Conservation (phyloP, 2,888 invertebrate species). For the Byasa hedistus region DNA sequence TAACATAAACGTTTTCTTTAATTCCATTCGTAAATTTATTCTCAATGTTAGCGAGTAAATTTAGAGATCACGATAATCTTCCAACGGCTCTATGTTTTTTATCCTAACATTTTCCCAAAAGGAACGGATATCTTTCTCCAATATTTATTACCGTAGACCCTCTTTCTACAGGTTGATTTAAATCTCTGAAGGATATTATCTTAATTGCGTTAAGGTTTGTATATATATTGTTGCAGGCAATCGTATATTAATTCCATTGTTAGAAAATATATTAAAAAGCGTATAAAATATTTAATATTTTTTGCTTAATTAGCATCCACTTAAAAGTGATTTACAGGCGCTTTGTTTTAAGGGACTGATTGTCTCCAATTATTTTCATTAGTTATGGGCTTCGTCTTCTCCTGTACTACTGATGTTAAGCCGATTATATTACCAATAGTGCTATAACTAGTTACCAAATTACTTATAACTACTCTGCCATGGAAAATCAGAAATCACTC, state of each 20-base stretch:
- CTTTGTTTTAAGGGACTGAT: too few relatives aligned
- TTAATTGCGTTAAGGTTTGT: slow-evolving; percentile 26
- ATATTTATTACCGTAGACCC: slow-evolving; percentile 28
- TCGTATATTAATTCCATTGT: background rate
- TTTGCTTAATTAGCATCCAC: too few relatives aligned
- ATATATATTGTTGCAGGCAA: slow-evolving; percentile 2
- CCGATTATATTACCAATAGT: too few relatives aligned
- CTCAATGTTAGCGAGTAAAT: slow-evolving; percentile 23
- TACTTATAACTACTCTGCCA: too few relatives aligned
- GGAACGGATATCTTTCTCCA: slow-evolving; percentile 24
- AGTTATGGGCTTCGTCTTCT: too few relatives aligned
- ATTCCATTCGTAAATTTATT: slow-evolving; percentile 16
- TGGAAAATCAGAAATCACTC: too few relatives aligned
- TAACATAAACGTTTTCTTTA: slow-evolving; percentile 6
- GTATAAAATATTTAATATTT: too few relatives aligned
- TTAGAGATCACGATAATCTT: slow-evolving; percentile 27
- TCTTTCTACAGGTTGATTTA: slow-evolving; percentile 27
- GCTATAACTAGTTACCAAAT: too few relatives aligned
- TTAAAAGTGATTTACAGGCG: too few relatives aligned
- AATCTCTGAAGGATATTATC: slow-evolving; percentile 28
- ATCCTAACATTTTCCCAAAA: slow-evolving; percentile 23
- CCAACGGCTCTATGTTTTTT: slow-evolving; percentile 23
- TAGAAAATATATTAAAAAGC: too few relatives aligned
- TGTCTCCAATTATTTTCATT: too few relatives aligned
- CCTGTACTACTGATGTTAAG: too few relatives aligned